Percentiles rank a stretch among this genome's conserved stretches.
Evolutionary conservation across 2,797 vertebrate species (phyloP).

Genomic region (Adelosebastes latens): DNA sequence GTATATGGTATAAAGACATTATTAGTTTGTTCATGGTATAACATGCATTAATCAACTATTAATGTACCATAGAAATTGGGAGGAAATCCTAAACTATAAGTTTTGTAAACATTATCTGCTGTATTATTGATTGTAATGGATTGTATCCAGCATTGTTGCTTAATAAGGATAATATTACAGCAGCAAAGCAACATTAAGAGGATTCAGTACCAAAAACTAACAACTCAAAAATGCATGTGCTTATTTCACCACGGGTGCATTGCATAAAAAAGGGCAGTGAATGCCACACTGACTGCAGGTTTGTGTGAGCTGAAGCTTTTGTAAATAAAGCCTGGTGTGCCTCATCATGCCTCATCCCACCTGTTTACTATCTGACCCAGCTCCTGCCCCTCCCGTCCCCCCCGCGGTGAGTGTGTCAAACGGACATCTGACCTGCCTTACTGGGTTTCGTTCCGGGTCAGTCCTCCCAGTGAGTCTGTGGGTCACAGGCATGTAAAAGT

Average conservation of each 20-base stretch:
- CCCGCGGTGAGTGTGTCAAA: conserved; percentile 54
- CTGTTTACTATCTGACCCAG: conserved; percentile 44
- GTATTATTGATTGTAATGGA: background rate
- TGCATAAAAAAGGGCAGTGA: conserved; percentile 7
- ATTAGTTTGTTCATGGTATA: background rate
- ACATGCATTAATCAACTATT: background rate
- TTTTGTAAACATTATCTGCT: background rate
- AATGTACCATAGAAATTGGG: background rate
- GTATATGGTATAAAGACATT: background rate
- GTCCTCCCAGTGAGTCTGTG: conserved; percentile 37
- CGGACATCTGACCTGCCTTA: conserved; percentile 62
- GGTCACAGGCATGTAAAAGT: conserved; percentile 43
- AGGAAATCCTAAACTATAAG: background rate
- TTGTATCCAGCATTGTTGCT: background rate
- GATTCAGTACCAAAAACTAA: background rate
- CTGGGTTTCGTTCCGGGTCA: conserved; percentile 60
- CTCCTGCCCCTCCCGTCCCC: background rate
- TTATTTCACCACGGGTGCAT: background rate
- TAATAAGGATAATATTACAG: background rate
- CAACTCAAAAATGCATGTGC: background rate
- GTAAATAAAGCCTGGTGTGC: conserved; percentile 23
- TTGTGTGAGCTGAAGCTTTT: conserved; percentile 22
- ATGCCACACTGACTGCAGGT: background rate
- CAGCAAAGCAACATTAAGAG: background rate
- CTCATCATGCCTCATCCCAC: conserved; percentile 27